Evolutionary conservation across 2,888 invertebrate genomes (phyloP).

Genomic region (Pseudeuparius sepicola): DNA sequence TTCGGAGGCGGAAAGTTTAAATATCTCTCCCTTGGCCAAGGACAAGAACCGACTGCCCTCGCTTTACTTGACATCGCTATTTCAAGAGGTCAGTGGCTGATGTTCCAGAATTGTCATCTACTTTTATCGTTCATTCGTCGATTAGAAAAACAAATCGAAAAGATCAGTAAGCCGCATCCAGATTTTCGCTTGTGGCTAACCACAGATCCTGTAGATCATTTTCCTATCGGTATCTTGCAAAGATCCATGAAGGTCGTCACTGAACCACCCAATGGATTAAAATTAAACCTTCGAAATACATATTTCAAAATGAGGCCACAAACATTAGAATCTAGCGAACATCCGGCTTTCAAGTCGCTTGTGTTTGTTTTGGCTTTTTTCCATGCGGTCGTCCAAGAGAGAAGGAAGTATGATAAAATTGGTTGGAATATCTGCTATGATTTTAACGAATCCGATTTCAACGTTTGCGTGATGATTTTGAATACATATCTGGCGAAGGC

Average conservation of each 20-base stretch:
- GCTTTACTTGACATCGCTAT: slow-evolving; percentile 57
- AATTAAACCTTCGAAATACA: slow-evolving; percentile 78
- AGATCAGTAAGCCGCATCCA: slow-evolving; percentile 71
- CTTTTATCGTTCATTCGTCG: slow-evolving; percentile 67
- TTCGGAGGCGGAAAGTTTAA: slow-evolving; percentile 71
- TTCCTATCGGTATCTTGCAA: slow-evolving; percentile 65
- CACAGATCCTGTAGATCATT: slow-evolving; percentile 76
- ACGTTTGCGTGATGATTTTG: slow-evolving; percentile 77
- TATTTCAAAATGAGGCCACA: slow-evolving; percentile 76
- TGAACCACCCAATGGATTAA: slow-evolving; percentile 81
- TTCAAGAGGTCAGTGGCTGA: slow-evolving; percentile 77
- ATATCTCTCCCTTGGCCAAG: slow-evolving; percentile 86
- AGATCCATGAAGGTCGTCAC: slow-evolving; percentile 63
- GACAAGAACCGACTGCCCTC: slow-evolving; percentile 79
- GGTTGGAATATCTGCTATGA: slow-evolving; percentile 93
- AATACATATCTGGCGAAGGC: slow-evolving; percentile 75
- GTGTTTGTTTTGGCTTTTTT: slow-evolving; percentile 87
- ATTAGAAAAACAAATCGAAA: slow-evolving; percentile 75
- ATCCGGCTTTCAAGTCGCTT: slow-evolving; percentile 68
- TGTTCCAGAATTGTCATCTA: slow-evolving; percentile 88
- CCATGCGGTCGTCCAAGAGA: slow-evolving; percentile 87
- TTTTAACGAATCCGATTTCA: slow-evolving; percentile 88
- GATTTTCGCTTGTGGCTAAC: slow-evolving; percentile 91
- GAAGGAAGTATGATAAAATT: slow-evolving; percentile 86
- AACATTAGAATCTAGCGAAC: slow-evolving; percentile 61